Evolutionary conservation across 2,888 invertebrate genomes (phyloP), one percentile per base, ranked within the genome.

Genomic region (Altica lythri): DNA sequence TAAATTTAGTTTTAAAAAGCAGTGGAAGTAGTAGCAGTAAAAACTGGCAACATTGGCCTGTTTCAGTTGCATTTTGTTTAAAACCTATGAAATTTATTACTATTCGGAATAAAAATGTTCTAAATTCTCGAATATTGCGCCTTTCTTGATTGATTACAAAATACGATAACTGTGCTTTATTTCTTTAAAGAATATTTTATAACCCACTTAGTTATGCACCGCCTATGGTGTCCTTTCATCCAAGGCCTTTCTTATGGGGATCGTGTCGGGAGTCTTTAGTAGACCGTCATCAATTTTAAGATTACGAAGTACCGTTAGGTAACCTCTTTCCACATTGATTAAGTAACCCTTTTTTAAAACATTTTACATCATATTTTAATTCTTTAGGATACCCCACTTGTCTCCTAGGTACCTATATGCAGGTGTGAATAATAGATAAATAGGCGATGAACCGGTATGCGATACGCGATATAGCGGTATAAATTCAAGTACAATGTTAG

Each of bases 221-320:
- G 49, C 30, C 49, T 10, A 12, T 49, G 49, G 32, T 40, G 32
- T 42, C 40, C 43, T 18, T 29, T 46, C 17, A 17, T 27, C 19
- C 55, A 55, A 59, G 59, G 55, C 30, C 50, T 27, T 34, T 46
- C 35, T 48, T 48, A 55, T 50, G 60, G 53, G 60, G 62, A n/a
- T n/a, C n/a, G n/a, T n/a, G 59, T 52, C 61, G 52, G 50, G 59
- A 59, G 59, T 63, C 59, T 53, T 61, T 32, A 50, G n/a, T n/a
- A n/a, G 59, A 47, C 60, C 59, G 57, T 61, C 62, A 57, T 62
- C 61, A 64, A 58, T 60, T 45, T 51, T 44, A 51, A 61, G 60
- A 59, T 57, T 59, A 55, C 32, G 47, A 51, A 55, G 55, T 61
- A 61, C 67, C 67, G 67, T 65, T 67, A 67, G 50, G 35, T 61